Percentiles rank a stretch among this genome's conserved stretches.
phyloP scores from a whole-genome alignment of 2,797 vertebrate genomes.

The Sardinella longiceps region DNA sequence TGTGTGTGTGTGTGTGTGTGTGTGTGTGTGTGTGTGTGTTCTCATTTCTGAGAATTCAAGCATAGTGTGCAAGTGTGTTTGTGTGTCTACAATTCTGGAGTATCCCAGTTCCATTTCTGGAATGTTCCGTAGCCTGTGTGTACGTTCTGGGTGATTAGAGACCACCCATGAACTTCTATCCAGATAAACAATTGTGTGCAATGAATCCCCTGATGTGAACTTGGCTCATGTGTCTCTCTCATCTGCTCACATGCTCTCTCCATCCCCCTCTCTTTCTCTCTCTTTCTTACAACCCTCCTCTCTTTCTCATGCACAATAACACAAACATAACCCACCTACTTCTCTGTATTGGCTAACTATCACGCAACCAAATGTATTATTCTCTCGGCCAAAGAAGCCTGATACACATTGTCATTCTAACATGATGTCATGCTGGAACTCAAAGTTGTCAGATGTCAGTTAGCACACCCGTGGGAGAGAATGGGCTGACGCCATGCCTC shows the following conservation, averaged over 20 bases:
- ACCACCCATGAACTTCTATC: slow-evolving; percentile 14
- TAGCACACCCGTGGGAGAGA: too few species aligned
- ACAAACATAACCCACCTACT: slow-evolving; percentile 2
- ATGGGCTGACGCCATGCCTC: too few species aligned
- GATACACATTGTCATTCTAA: too few species aligned
- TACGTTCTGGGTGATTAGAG: not conserved
- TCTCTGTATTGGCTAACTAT: too few species aligned
- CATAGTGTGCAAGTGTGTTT: too few species aligned
- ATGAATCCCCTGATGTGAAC: not conserved
- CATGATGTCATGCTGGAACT: not conserved
- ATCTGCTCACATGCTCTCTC: slow-evolving; percentile 7
- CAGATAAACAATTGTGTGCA: not conserved
- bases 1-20: not conserved
- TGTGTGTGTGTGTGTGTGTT: not conserved
- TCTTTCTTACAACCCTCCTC: not conserved
- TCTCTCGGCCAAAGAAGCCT: too few species aligned
- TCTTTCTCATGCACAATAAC: not conserved
- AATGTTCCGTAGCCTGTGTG: not conserved
- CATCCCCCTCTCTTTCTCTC: not conserved
- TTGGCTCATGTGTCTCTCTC: not conserved
- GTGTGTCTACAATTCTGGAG: not conserved
- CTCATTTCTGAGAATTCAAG: too few species aligned
- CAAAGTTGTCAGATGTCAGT: too few species aligned
- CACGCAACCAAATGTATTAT: too few species aligned
- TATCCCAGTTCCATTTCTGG: not conserved